Evolutionary conservation across 2,113 vertebrate species (phyloP).

Genomic region (Malurus cyaneus): DNA sequence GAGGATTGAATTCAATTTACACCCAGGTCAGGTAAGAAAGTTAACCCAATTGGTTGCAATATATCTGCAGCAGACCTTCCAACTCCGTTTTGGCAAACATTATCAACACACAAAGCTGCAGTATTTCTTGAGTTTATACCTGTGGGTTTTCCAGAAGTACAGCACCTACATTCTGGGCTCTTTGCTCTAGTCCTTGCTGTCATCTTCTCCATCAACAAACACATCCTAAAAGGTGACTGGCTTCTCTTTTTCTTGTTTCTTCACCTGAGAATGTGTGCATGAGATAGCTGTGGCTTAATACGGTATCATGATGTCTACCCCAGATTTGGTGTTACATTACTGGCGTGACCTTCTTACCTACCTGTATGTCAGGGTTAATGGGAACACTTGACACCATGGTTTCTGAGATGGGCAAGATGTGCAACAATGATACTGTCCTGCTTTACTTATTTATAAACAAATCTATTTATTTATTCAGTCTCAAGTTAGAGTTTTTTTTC

Average conservation of each 20-base stretch:
- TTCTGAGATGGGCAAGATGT: neutral
- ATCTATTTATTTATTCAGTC: neutral
- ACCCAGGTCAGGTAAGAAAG: neutral
- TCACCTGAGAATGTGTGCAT: neutral
- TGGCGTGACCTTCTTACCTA: neutral
- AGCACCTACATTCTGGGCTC: neutral
- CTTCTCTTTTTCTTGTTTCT: neutral
- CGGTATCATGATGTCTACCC: neutral
- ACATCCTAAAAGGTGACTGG: neutral
- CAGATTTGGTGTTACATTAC: neutral
- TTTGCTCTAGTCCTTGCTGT: neutral
- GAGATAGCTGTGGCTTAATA: neutral
- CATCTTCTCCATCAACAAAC: neutral
- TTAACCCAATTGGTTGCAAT: neutral
- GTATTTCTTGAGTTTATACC: neutral
- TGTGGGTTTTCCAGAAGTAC: neutral
- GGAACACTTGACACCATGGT: neutral
- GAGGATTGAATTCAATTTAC: neutral
- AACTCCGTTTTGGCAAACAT: neutral
- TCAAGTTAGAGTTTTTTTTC: neutral
- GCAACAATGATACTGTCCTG: rapidly evolving
- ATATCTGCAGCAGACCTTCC: neutral
- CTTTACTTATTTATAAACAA: neutral
- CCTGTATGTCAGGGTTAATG: neutral
- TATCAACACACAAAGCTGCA: neutral